Base-by-base conservation (phyloP, 2,888 invertebrate species). In the Byasa hedistus region DNA sequence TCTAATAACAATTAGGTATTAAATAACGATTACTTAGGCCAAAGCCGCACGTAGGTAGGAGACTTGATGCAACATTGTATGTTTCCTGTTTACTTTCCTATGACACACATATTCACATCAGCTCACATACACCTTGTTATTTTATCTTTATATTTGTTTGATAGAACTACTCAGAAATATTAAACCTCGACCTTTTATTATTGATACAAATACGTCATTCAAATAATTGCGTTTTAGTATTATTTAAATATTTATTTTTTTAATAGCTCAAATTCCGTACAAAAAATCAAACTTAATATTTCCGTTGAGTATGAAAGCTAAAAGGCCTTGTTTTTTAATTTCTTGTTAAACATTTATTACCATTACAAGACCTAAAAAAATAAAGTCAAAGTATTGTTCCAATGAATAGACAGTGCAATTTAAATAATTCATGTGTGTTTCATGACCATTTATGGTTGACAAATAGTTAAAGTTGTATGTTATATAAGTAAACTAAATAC, bases 41-140 rank as follows among this genome's bases (percentile, higher is more conserved):
- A 56, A n/a, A 56, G 36, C 56, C 68, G 58, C 59, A 44, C 39
- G 66, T 68, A 44, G 32, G 68, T 69, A 63, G 57, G 52, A 66
- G 68, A 68, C 66, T 68, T 64, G 59, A 54, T 71, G 76, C 76
- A 76, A 79, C 76, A 76, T 65, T 76, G 76, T 79, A 74, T 68
- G 75, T 75, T 82, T 83, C 82, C 81, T 83, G 83, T 83, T 84
- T 83, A 79, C 71, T 74, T 72, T 73, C 69, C 44, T 44, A 55
- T 55, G 22, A 60, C n/a, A 62, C 71, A 74, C 71, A 74, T 73
- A 66, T 60, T 61, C 64, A 64, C 65, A 62, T 23, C 22, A 64
- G 59, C 61, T 65, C 67, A 61, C 51, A 58, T 54, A n/a, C 66
- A 66, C n/a, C 15, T 10, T 32, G 44, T 44, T 23, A 54, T 21